phyloP scores from a whole-genome alignment of 2,888 invertebrate genomes.

The Panopea generosa region DNA sequence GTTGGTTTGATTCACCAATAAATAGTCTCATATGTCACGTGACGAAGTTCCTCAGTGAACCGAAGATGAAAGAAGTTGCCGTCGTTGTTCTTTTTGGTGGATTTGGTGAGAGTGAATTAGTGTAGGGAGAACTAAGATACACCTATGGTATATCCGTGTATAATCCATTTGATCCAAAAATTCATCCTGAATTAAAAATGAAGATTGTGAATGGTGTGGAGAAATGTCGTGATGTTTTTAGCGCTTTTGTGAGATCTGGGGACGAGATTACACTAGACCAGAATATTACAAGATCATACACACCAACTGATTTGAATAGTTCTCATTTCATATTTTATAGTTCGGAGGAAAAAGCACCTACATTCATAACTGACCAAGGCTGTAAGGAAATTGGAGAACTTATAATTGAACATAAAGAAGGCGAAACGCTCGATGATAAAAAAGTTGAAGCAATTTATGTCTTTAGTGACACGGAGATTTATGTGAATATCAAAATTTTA shows the following conservation, averaged over 20 bases:
- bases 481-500: neutral
- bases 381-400: slow-evolving; percentile 3
- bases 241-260: neutral
- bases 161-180: neutral
- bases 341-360: neutral
- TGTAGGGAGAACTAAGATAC: neutral
- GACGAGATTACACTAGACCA: neutral
- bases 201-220: neutral
- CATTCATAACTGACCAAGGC: neutral
- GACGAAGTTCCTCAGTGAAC: neutral
- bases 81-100: slow-evolving; percentile 11
- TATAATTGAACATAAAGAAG: neutral
- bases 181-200: neutral
- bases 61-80: neutral
- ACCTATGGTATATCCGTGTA: too few relatives aligned
- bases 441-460: neutral
- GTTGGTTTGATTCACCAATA: slow-evolving; percentile 5
- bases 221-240: neutral
- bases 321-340: neutral
- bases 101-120: slow-evolving; percentile 4
- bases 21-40: neutral
- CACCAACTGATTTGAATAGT: neutral
- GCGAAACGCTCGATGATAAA: slow-evolving; percentile 11
- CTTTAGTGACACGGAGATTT: neutral
- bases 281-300: neutral